Conservation (phyloP, 2,113 vertebrate genomes). For the Saimiri boliviensis region DNA sequence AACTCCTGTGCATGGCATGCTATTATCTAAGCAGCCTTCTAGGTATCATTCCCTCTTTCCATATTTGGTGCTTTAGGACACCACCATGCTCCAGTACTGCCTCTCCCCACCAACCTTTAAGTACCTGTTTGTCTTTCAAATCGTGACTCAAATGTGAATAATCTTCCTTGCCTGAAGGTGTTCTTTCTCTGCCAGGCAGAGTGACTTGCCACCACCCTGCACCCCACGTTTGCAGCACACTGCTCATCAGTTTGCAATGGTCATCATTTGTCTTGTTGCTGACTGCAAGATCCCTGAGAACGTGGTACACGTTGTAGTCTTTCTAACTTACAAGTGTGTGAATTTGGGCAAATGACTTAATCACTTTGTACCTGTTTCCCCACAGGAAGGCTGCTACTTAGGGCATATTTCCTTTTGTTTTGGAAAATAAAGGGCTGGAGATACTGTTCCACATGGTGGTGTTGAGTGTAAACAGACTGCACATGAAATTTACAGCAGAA, state of each 20-base stretch:
- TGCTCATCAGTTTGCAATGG: background rate
- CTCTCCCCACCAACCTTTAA: background rate
- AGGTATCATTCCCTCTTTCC: background rate
- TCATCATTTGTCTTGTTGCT: background rate
- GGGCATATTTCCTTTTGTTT: background rate
- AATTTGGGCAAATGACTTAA: background rate
- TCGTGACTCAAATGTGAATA: background rate
- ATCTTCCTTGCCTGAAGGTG: background rate
- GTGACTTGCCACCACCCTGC: background rate
- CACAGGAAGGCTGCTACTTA: background rate
- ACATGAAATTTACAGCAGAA: background rate
- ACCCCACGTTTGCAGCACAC: background rate
- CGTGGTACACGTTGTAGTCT: background rate
- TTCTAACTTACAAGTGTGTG: background rate
- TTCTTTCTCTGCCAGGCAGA: background rate
- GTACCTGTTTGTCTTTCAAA: background rate
- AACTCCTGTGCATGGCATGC: background rate
- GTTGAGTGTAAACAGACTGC: background rate
- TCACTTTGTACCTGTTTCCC: background rate
- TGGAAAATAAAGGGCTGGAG: background rate
- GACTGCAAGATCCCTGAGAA: background rate
- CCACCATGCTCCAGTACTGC: fast-evolving
- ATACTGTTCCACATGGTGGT: background rate
- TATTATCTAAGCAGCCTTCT: background rate
- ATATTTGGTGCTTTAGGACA: background rate